Evolutionary conservation across 2,888 invertebrate species (phyloP), one percentile per base, ranked within the genome.

Genomic region (Anthophora plumipes): DNA sequence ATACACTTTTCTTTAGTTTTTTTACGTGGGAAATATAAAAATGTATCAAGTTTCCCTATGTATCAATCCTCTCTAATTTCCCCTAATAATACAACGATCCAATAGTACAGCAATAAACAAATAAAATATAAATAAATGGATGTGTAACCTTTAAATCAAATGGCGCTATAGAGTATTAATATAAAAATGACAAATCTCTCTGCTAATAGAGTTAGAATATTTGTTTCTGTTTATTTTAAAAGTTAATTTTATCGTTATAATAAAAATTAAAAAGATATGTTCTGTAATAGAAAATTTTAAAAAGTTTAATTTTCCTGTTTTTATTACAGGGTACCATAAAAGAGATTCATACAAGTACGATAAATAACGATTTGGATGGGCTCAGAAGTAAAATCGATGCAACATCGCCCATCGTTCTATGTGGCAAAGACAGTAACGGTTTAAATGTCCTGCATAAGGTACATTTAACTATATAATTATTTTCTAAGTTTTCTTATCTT

Each of bases 381-480:
- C 92, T 97, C 68, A 96, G 96, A 93, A 95, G 95, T 85, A 95
- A 95, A 83, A 94, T 96, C 2, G 95, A 96, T 48, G 96, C 97
- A 0, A 95, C 97, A 9, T 96, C 97, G 0, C 94, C 96, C 0
- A 95, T 96, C 70, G 94, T 97, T 68, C 94, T 97, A 43, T 95
- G 96, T 46, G 96, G 97, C 90, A 96, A 96, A 91, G 98, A 98
- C 90, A 91, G 93, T 20, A 96, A 97, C 91, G 98, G 98, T 37
- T 95, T 98, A 89, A 97, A 97, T 79, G 96, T 97, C n/a, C 94
- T 98, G 90, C 98, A 98, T 91, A 98, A 98, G 95, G 97, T 96
- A 69, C 0, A 20, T 41, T 11, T 9, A 20, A 9, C 0, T 14
- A 48, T 22, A 17, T 1, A 6, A 41, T 43, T 1, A 11, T 6